These are phyloP conservation scores for Marcusenius ussheri DNA, from an alignment of 2,113 vertebrate species.

Conservation along the genomic window DNA sequence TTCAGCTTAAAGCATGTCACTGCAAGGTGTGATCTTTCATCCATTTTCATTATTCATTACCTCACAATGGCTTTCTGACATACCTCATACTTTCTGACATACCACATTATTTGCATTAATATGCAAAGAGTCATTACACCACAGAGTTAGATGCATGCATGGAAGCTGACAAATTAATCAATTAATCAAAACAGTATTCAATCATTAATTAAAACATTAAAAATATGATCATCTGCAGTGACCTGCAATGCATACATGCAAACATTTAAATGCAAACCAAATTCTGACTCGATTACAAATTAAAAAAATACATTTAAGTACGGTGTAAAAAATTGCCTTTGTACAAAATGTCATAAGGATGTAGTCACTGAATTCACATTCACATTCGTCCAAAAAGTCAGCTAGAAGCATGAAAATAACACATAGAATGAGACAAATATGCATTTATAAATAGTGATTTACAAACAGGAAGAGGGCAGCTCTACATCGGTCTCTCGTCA, in stretches of 20 bases:
- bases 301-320: background rate
- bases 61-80: background rate
- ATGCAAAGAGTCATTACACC: slow-evolving; percentile 24
- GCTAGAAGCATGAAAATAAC: background rate
- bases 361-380: background rate
- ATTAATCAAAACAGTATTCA: background rate
- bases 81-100: background rate
- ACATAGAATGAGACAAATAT: background rate
- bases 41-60: background rate
- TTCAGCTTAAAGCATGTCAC: background rate
- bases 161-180: background rate
- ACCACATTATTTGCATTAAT: background rate
- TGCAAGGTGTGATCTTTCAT: background rate
- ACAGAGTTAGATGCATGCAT: slow-evolving; percentile 16
- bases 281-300: slow-evolving; percentile 12
- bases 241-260: slow-evolving; percentile 13
- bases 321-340: background rate
- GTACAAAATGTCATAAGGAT: slow-evolving; percentile 8
- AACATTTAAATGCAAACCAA: background rate
- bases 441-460: slow-evolving; percentile 65
- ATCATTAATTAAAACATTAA: background rate
- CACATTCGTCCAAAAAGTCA: background rate
- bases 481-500: slow-evolving; percentile 73
- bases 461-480: background rate
- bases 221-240: background rate